Evolutionary conservation across 2,888 invertebrate genomes (phyloP).

Genomic region (Eristalinus sepulchralis): DNA sequence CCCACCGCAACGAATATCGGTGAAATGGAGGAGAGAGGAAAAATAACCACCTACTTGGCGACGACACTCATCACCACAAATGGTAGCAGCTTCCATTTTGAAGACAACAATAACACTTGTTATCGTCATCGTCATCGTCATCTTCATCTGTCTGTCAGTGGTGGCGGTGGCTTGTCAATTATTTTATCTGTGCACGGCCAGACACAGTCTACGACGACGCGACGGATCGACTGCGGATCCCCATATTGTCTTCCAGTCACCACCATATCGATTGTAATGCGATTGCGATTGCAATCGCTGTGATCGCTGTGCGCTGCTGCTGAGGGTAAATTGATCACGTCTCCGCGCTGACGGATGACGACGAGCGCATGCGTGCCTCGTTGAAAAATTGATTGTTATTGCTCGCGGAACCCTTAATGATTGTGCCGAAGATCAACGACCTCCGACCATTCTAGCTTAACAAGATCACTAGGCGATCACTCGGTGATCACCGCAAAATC

Average conservation of each 20-base stretch:
- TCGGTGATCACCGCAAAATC: neutral
- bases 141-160: slow-evolving; percentile 55
- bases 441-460: neutral
- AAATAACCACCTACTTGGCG: slow-evolving; percentile 62
- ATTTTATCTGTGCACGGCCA: slow-evolving; percentile 53
- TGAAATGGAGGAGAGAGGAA: slow-evolving; percentile 13
- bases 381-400: slow-evolving; percentile 11
- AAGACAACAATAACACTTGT: slow-evolving; percentile 65
- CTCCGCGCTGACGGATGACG: neutral
- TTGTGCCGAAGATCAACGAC: slow-evolving; percentile 13
- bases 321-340: slow-evolving; percentile 57
- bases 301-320: slow-evolving; percentile 29
- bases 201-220: neutral
- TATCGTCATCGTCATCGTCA: slow-evolving; percentile 55
- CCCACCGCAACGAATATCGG: neutral
- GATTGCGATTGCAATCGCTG: slow-evolving; percentile 4
- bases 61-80: slow-evolving; percentile 53
- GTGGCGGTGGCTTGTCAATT: slow-evolving; percentile 54
- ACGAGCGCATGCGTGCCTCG: neutral
- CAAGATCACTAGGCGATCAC: slow-evolving; percentile 23
- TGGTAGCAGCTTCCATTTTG: slow-evolving; percentile 65
- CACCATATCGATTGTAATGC: slow-evolving; percentile 43
- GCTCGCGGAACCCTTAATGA: neutral
- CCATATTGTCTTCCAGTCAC: slow-evolving; percentile 59
- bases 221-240: slow-evolving; percentile 29